Evolutionary conservation across 2,797 vertebrate genomes (phyloP).

Genomic region (Ptychobarbus kaznakovi): DNA sequence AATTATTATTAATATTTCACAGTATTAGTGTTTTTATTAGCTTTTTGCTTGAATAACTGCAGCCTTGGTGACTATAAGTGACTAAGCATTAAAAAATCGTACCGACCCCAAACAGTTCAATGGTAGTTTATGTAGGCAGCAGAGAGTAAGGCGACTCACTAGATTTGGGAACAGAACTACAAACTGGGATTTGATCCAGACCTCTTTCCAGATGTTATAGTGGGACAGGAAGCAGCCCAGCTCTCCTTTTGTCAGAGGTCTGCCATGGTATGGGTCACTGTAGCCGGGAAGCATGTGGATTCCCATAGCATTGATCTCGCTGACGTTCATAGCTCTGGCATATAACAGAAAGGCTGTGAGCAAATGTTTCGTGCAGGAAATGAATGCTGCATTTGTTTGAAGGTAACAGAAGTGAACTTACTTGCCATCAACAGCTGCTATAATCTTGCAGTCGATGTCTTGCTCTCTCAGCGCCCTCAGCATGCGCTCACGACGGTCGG

Average conservation of each 20-base stretch:
- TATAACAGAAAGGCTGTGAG: slow-evolving; percentile 6
- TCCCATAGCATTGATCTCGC: slow-evolving; percentile 83
- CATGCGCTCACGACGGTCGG: slow-evolving; percentile 86
- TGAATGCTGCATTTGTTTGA: not conserved
- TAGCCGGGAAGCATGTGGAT: slow-evolving; percentile 93
- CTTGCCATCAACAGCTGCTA: slow-evolving; percentile 90
- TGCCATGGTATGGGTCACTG: slow-evolving; percentile 89
- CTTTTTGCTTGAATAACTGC: not conserved
- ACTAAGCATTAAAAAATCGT: not conserved
- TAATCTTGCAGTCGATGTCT: slow-evolving; percentile 81
- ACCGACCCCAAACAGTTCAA: not conserved
- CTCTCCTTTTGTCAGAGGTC: slow-evolving; percentile 91
- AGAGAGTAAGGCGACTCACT: not conserved
- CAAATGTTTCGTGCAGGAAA: not conserved
- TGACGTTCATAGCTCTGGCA: slow-evolving; percentile 86
- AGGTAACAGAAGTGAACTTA: slow-evolving; percentile 70
- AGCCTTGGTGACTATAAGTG: not conserved
- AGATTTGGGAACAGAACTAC: not conserved
- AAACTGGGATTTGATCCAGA: slow-evolving; percentile 57
- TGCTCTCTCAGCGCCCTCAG: slow-evolving; percentile 78
- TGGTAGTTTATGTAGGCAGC: not conserved
- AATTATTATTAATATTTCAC: too few relatives aligned
- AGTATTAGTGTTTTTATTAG: not conserved
- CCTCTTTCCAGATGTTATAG: slow-evolving; percentile 92
- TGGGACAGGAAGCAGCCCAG: slow-evolving; percentile 95